Evolutionary conservation across 2,888 invertebrate genomes (phyloP), one percentile per base, ranked within the genome.

Genomic region (Phengaris alcon): DNA sequence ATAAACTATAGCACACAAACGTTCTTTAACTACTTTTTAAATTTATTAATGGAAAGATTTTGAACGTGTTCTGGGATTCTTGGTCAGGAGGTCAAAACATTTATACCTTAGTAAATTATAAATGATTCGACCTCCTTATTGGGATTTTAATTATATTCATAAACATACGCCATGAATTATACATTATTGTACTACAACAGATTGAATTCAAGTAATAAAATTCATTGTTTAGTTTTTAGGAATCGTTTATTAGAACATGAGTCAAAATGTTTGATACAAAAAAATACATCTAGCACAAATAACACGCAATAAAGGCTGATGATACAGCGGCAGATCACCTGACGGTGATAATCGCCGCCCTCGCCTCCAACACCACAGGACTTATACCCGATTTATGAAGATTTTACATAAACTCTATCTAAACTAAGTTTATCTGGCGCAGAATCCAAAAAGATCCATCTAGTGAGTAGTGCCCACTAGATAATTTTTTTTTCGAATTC

Each of bases 161-260:
- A 57, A 6, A n/a, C n/a, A 6, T 12, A 64, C 0, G 5, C 6
- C 12, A 13, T 64, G 12, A 64, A 5, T 64, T 35, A 35, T 57
- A 57, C 55, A 57, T 59, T 15, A 57, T 12, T 1, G 15, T 59
- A 9, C 7, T 57, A 2, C 2, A 22, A 9, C 3, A 22, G 2
- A 59, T 59, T 59, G 59, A 22, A 10, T 22, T 59, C 59, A 59
- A 59, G 10, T 8, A 64, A 64, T 64, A 64, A 44, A 64, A 64
- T 64, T 35, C 35, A 64, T 44, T 64, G 12, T 13, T 64, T 44
- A 2, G 6, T 0, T 64, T 64, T 44, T 44, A 64, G 35, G 10
- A 64, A 44, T 44, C 6, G 64, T 64, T 64, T 64, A 64, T 64
- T 64, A 10, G 64, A 64, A 64, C 64, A 64, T 59, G 22, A 6